Base-by-base conservation (phyloP, 1,140 invertebrate species). In the Neodiprion lecontei region DNA sequence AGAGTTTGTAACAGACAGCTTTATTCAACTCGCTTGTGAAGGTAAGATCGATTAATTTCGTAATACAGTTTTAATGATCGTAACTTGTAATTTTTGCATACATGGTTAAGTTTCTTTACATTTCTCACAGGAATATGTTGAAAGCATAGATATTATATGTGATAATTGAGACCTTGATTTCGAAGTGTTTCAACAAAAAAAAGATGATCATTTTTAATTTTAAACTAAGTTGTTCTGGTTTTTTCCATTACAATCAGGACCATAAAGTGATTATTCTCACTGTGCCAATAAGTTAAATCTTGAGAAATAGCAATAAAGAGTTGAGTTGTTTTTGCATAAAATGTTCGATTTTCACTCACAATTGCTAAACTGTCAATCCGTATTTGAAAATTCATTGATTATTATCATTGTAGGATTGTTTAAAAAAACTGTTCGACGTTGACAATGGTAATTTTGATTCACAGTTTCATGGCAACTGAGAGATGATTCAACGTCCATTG, bases 11-110 rank as follows among this genome's bases (percentile, higher is more conserved):
- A 75, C 78, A 49, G 48, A 73, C 12, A 79, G 50, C 75, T 83
- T 84, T 14, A 70, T 81, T 61, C 21, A 71, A 50, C 76, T 86
- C 61, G 77, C 81, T 53, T 75, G 74, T 23, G 85, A 86, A 84
- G 81, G 83, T 85, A 77, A 71, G 14, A 9, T 40, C 1, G 5
- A 3, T 40, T 40, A 28, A 48, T n/a, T 50, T 70, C 72, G 47
- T 75, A 74, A 48, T 14, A 47, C 48, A 40, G 7, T 47, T 48
- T 47, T 12, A 71, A 40, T 28, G n/a, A 69, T 69, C 28, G 0
- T n/a, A 9, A 9, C 28, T 21, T 21, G 14, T n/a, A 40, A 21
- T 28, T 14, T 69, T 69, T 28, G 2, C 28, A 17, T 69, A 14
- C 28, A 3, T 40, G 1, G 28, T 40, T 2, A 40, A 69, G n/a